phyloP scores from a whole-genome alignment of 1,140 invertebrate species.

The Ceratitis capitata region DNA sequence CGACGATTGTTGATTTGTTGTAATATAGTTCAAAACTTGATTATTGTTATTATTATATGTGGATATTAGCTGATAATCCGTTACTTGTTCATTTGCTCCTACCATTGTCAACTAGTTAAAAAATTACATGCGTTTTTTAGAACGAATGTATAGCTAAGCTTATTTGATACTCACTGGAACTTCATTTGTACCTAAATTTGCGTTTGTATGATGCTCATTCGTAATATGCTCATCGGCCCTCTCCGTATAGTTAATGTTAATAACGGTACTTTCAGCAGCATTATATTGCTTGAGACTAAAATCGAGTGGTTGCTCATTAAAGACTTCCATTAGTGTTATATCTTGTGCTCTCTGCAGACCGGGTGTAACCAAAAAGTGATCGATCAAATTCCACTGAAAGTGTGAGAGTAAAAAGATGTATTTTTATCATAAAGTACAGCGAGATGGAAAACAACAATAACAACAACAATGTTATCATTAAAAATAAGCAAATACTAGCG shows the following conservation, averaged over 20 bases:
- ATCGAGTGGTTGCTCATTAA: conserved; percentile 22
- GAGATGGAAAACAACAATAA: conserved; percentile 3
- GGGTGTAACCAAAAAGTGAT: conserved; percentile 7
- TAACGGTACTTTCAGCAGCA: not conserved
- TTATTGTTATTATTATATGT: not conserved
- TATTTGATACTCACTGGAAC: not conserved
- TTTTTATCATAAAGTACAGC: not conserved
- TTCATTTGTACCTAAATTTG: not conserved
- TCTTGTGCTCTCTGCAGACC: not conserved
- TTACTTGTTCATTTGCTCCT: not conserved
- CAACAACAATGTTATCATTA: not conserved
- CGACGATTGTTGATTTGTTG: not conserved
- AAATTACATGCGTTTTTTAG: not conserved
- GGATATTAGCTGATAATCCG: not conserved
- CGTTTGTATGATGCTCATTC: not conserved
- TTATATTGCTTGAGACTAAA: not conserved
- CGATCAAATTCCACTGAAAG: conserved; percentile 19
- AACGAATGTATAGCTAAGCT: not conserved
- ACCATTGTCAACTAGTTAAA: not conserved
- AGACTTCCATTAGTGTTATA: conserved; percentile 1
- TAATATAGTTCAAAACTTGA: not conserved
- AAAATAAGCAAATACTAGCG: not conserved
- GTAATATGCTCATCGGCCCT: not conserved
- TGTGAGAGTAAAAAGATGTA: not conserved
- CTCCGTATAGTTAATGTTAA: not conserved